These are phyloP conservation scores for Ernsta delagoae DNA, from an alignment of 2,888 invertebrate species.

Conservation along the genomic window DNA sequence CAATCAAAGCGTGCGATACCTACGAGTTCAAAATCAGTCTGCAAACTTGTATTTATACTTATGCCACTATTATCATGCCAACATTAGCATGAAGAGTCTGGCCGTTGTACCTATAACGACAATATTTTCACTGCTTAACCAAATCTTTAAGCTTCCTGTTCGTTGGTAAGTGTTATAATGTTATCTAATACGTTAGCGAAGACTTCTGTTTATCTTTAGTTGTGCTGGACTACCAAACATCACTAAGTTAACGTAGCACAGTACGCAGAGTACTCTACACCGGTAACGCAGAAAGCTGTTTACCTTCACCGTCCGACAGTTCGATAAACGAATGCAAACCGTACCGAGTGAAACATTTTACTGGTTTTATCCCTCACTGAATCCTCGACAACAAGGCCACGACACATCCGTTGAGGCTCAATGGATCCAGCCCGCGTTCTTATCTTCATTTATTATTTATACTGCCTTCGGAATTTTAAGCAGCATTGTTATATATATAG, in stretches of 20 bases:
- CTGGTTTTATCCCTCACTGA: conserved; percentile 33
- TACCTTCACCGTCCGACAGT: conserved; percentile 59
- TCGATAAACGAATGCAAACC: conserved; percentile 30
- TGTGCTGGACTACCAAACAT: background rate
- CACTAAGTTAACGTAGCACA: background rate
- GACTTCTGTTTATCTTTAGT: too few relatives aligned
- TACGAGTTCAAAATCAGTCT: too few relatives aligned
- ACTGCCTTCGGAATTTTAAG: conserved; percentile 40
- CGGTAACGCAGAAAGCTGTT: conserved; percentile 64
- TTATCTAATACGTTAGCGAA: too few relatives aligned
- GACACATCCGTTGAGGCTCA: conserved; percentile 51
- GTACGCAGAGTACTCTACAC: conserved; percentile 18
- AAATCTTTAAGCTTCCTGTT: too few relatives aligned
- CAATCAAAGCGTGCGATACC: too few relatives aligned
- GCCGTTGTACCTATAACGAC: too few relatives aligned
- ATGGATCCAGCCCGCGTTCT: background rate
- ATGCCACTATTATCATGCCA: too few relatives aligned
- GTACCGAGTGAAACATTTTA: conserved; percentile 32
- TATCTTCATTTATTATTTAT: conserved; percentile 40
- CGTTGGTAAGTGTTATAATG: too few relatives aligned
- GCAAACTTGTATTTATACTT: too few relatives aligned
- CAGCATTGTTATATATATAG: conserved; percentile 31
- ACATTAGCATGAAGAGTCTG: too few relatives aligned
- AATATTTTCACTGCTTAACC: too few relatives aligned
- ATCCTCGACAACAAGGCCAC: conserved; percentile 59